Base-by-base conservation (phyloP, 1,140 invertebrate species). In the Eriocheir sinensis region DNA sequence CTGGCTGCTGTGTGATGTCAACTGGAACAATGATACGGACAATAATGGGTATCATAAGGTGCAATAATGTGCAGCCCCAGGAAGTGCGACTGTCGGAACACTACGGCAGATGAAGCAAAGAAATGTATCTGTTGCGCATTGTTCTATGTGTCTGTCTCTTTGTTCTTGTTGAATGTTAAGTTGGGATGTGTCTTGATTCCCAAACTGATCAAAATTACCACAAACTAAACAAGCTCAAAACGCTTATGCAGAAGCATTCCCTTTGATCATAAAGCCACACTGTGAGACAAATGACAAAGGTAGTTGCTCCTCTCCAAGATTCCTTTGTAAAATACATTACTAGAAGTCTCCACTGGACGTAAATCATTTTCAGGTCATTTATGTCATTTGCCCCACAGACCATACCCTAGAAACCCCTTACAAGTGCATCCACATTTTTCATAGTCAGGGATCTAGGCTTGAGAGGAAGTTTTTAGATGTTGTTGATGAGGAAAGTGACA, bases 1-100 rank as follows among this genome's bases (percentile, higher is more conserved):
- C 80, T 91, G 89, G 93, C 89, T 94, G 93, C 89, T 94, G 41
- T 85, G 72, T 94, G 53, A 41, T 94, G 80, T 90, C 89, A 86
- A 91, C 80, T 83, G 40, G 89, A 85, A 94, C 90, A 40, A 36
- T 91, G 60, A 60, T 44, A 53, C 32, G 88, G n/a, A 89, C 44
- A 53, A 48, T 89, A 88, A 32, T 81, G 41, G 80, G 44, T 85
- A 93, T 86, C 34, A 41, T 80, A 41, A 93, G 32, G 91, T 53
- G 91, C 41, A 86, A 86, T 93, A 41, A 36, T 91, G 34, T 40
- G 32, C 91, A 72, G 89, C 41, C 48, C 81, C 80, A 83, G 81
- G n/a, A 41, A 48, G 40, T 86, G 34, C 80, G 48, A 41, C 85
- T 93, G 91, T 93, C 40, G 60, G 32, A 41, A 53, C 85, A 83